phyloP scores from a whole-genome alignment of 1,140 invertebrate species.

The Drosophila rufa region DNA sequence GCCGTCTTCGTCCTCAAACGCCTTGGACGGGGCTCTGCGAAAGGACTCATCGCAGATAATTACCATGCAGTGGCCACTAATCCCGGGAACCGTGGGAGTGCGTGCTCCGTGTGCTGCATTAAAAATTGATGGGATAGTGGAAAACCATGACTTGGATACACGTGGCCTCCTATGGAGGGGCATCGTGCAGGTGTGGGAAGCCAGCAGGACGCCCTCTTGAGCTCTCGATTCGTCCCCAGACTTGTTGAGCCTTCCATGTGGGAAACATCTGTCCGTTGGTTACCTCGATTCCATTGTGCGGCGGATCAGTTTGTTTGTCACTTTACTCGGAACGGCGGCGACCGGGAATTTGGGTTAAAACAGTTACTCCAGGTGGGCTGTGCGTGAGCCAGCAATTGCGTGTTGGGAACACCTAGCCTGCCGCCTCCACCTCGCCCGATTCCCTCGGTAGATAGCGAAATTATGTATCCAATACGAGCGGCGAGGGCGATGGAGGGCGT shows the following conservation, averaged over 20 bases:
- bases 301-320: constrained; percentile 36
- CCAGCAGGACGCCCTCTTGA: neutral
- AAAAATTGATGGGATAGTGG: constrained; percentile 62
- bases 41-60: constrained; percentile 50
- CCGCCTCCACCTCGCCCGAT: constrained; percentile 34
- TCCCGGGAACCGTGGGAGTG: constrained; percentile 45
- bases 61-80: constrained; percentile 46
- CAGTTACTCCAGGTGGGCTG: constrained; percentile 31
- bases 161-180: constrained; percentile 21
- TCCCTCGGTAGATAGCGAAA: constrained; percentile 55
- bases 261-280: constrained; percentile 29
- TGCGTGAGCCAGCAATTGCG: constrained; percentile 42
- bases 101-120: constrained; percentile 37
- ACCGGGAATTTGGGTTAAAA: constrained; percentile 38
- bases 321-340: constrained; percentile 7
- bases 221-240: constrained; percentile 12
- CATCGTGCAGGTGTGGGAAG: constrained; percentile 35
- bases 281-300: constrained; percentile 25
- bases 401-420: constrained; percentile 44
- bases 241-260: constrained; percentile 36
- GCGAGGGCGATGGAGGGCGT: neutral
- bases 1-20: constrained; percentile 12
- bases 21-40: constrained; percentile 19
- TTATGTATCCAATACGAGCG: constrained; percentile 49
- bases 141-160: constrained; percentile 41